Conservation (phyloP, 2,797 vertebrate genomes). For the Lagocephalus sceleratus region DNA sequence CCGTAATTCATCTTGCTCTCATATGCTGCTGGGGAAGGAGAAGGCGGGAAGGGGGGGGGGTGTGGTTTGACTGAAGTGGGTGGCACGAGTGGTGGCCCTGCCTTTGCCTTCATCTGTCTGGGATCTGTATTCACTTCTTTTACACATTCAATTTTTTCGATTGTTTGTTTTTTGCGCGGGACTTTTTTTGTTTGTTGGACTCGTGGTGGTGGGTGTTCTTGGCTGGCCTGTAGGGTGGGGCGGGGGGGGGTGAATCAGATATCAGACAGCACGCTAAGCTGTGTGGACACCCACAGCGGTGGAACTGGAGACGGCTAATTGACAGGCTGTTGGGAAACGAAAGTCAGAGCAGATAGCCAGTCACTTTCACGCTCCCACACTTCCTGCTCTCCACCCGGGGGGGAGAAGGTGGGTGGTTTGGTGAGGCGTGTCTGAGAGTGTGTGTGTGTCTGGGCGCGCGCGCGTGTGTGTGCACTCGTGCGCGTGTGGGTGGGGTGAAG, state of each 20-base stretch:
- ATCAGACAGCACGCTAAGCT: constrained; percentile 62
- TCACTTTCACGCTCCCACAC: constrained; percentile 78
- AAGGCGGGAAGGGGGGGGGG: constrained; percentile 23
- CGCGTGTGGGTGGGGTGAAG: constrained; percentile 21
- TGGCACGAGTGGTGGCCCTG: constrained; percentile 23
- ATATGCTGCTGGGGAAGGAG: constrained; percentile 33
- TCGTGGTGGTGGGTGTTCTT: constrained; percentile 9
- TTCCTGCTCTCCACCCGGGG: constrained; percentile 55
- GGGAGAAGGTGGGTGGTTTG: constrained; percentile 30
- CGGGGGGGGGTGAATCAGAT: constrained; percentile 49
- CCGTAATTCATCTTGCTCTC: constrained; percentile 62
- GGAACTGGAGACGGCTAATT: constrained; percentile 73
- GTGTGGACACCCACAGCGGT: constrained; percentile 63
- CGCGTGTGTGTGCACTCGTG: constrained; percentile 3
- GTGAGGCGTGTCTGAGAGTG: constrained; percentile 9
- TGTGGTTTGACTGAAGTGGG: constrained; percentile 23
- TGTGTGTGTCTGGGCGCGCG: constrained; percentile 31
- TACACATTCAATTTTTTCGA: constrained; percentile 26
- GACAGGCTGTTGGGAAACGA: constrained; percentile 70
- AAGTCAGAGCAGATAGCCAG: constrained; percentile 64
- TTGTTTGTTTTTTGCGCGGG: constrained; percentile 9
- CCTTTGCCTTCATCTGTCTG: constrained; percentile 16
- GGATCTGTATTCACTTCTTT: constrained; percentile 8
- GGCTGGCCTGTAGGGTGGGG: constrained; percentile 28
- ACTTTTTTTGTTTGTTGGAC: neutral